A percentile compares a stretch with the other conserved stretches of the same genome.
These are phyloP conservation scores for Bicyclus anynana DNA, from an alignment of 1,140 invertebrate species.

Conservation along the genomic window DNA sequence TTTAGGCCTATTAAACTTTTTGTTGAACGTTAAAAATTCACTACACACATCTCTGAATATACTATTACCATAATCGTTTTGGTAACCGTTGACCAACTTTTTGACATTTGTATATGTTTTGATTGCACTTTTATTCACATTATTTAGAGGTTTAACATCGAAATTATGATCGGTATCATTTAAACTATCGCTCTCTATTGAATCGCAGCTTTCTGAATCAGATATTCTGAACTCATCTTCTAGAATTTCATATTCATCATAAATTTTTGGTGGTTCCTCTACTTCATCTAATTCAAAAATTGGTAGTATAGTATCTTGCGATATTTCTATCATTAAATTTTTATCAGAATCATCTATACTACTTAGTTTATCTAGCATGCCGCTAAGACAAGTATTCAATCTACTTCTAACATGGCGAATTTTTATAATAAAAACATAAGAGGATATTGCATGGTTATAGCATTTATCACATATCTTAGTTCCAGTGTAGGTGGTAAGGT, in stretches of 20 bases:
- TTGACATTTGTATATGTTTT: conserved; percentile 46
- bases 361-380: conserved; percentile 42
- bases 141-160: conserved; percentile 35
- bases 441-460: conserved; percentile 48
- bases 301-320: conserved; percentile 44
- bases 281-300: conserved; percentile 32
- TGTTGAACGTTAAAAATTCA: conserved; percentile 62
- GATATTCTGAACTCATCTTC: conserved; percentile 65
- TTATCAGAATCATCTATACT: conserved; percentile 30
- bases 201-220: conserved; percentile 21
- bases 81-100: conserved; percentile 36
- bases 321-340: conserved; percentile 59
- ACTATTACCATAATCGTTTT: conserved; percentile 16
- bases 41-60: conserved; percentile 42
- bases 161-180: background rate
- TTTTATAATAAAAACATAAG: conserved; percentile 54
- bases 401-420: conserved; percentile 46
- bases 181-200: background rate
- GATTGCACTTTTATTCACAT: conserved; percentile 38
- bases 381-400: conserved; percentile 44
- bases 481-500: conserved; percentile 45
- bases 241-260: conserved; percentile 42
- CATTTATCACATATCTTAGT: conserved; percentile 65
- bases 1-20: conserved; percentile 33
- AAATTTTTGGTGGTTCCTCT: conserved; percentile 35